Evolutionary conservation across 2,888 invertebrate genomes (phyloP), one percentile per base, ranked within the genome.

Genomic region (Punctoribates punctum): DNA sequence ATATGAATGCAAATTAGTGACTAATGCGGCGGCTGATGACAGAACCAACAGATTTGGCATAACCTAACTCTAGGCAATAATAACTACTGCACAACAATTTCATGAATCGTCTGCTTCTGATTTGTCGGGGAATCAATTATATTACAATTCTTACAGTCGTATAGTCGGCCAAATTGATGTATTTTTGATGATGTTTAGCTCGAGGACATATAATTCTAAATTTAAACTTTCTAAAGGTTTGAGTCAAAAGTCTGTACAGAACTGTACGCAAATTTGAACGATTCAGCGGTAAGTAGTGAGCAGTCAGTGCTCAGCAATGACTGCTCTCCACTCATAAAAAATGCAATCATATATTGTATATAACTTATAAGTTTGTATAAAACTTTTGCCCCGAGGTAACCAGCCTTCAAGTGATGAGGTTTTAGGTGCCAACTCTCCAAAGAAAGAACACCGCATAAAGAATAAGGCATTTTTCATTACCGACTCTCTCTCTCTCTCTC

Each of bases 171-270:
- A 67, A 67, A 67, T 67, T 67, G 67, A 67, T 67, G 67, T 67
- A 67, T 67, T 67, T 67, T 67, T 67, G 67, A 67, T 67, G 67
- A 67, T 67, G 42, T 67, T 67, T 67, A 67, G 67, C 67, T 42
- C 15, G 1, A 42, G 17, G 67, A 1, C 67, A 67, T 67, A 67
- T 29, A 67, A 67, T 67, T 67, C 38, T 29, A 38, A 42, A 15
- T 67, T 20, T 42, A 42, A 51, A 67, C 38, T 34, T 67, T 67
- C 20, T n/a, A 67, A 67, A 42, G 67, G 67, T n/a, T 67, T 60
- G 6, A 51, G 25, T 29, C 60, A 27, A 27, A 27, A 11, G 11
- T n/a, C 51, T n/a, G 38, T 67, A 60, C 8, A 23, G 23, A 20
- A 67, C 67, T 67, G 38, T n/a, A 67, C 15, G 67, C 42, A 65